Percentiles rank a stretch among this genome's conserved stretches.
These are phyloP conservation scores for Hirtodrosophila cameraria DNA, from an alignment of 2,888 invertebrate species.

Conservation along the genomic window DNA sequence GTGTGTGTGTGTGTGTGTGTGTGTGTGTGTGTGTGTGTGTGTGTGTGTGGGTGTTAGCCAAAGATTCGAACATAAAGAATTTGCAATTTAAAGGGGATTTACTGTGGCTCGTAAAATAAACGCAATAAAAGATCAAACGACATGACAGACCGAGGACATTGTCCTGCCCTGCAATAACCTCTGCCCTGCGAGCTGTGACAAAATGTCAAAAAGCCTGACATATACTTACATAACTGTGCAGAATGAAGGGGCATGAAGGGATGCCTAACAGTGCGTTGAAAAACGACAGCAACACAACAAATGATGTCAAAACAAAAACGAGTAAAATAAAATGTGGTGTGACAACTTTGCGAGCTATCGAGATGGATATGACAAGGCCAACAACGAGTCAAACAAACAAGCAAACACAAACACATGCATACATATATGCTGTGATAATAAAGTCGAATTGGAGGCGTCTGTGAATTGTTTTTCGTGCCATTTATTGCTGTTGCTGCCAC, in stretches of 20 bases:
- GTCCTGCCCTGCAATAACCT: slow-evolving; percentile 49
- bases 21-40: background rate
- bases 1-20: background rate
- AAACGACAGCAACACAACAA: slow-evolving; percentile 43
- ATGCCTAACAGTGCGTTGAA: slow-evolving; percentile 47
- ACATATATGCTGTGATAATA: slow-evolving; percentile 41
- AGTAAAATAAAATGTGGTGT: slow-evolving; percentile 75
- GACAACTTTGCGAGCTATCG: slow-evolving; percentile 68
- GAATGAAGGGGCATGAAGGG: background rate
- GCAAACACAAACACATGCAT: slow-evolving; percentile 8
- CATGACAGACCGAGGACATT: slow-evolving; percentile 61
- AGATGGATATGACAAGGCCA: slow-evolving; percentile 72
- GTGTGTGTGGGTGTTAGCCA: slow-evolving; percentile 19
- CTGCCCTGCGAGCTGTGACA: slow-evolving; percentile 54
- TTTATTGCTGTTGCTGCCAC: slow-evolving; percentile 28
- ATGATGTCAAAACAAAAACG: slow-evolving; percentile 64
- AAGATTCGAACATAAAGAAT: slow-evolving; percentile 78
- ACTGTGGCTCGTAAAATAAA: slow-evolving; percentile 76
- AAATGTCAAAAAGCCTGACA: slow-evolving; percentile 67
- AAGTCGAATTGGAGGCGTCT: slow-evolving; percentile 48
- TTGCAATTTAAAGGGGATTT: slow-evolving; percentile 80
- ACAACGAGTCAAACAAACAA: slow-evolving; percentile 17
- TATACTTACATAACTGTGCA: slow-evolving; percentile 37
- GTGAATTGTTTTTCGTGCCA: slow-evolving; percentile 67
- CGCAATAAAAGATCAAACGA: slow-evolving; percentile 79